These are phyloP conservation scores for Aproaerema taeniolella DNA, from an alignment of 2,888 invertebrate genomes.

Conservation along the genomic window DNA sequence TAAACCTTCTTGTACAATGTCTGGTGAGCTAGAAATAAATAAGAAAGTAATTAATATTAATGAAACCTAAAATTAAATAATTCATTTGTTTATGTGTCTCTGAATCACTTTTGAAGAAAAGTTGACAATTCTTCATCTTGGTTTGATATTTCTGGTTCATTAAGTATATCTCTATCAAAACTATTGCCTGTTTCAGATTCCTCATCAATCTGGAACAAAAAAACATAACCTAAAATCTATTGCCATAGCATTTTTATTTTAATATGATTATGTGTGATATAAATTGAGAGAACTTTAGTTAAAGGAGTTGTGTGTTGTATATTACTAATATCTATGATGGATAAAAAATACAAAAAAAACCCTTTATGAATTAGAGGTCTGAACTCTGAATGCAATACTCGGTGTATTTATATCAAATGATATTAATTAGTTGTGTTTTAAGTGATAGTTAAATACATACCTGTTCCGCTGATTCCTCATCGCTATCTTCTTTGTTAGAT, in stretches of 20 bases:
- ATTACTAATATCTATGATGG: neutral
- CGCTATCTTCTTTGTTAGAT: neutral
- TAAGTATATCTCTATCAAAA: neutral
- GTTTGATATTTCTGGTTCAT: neutral
- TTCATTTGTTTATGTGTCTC: neutral
- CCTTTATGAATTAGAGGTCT: no score
- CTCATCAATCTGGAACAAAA: neutral
- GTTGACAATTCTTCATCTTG: neutral
- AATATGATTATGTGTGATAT: neutral
- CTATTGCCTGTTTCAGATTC: neutral
- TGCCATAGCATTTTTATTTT: neutral
- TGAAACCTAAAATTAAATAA: no score
- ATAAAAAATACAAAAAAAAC: no score
- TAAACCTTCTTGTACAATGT: no score
- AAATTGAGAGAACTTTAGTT: neutral
- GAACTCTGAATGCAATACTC: no score
- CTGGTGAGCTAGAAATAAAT: no score
- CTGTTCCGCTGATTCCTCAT: conserved; percentile 3
- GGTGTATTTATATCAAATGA: neutral
- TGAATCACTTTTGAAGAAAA: neutral
- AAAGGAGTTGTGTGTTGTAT: neutral
- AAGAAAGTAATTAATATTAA: no score
- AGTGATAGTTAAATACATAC: no score
- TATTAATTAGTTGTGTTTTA: neutral
- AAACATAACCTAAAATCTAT: neutral